Conservation (phyloP, 2,797 vertebrate genomes). For the Nyctalus aviator region DNA sequence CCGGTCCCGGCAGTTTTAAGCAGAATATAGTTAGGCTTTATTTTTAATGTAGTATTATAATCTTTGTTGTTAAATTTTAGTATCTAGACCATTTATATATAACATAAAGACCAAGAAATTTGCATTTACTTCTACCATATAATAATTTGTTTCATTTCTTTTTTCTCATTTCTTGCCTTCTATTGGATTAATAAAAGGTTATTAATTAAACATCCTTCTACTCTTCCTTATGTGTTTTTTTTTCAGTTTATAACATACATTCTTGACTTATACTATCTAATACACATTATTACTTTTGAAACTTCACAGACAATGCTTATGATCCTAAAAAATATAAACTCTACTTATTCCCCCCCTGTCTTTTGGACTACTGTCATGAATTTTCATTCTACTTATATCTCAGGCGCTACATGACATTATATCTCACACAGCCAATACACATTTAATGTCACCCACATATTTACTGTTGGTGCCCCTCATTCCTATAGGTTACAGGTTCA, state of each 20-base stretch:
- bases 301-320: background rate
- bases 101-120: background rate
- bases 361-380: background rate
- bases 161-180: background rate
- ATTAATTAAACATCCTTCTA: background rate
- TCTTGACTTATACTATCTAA: background rate
- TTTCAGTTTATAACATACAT: background rate
- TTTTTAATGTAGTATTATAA: conserved; percentile 19
- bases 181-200: background rate
- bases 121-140: conserved; percentile 14
- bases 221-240: background rate
- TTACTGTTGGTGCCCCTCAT: background rate
- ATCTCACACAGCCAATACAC: background rate
- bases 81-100: background rate
- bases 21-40: background rate
- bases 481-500: background rate
- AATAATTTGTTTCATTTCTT: background rate
- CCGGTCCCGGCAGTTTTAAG: no score
- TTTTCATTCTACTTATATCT: background rate
- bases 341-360: background rate
- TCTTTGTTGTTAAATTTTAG: background rate
- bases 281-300: background rate
- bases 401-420: background rate
- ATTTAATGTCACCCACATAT: background rate
- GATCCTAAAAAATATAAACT: background rate